phyloP scores from a whole-genome alignment of 2,888 invertebrate genomes.

The Lasioglossum pauxillum region DNA sequence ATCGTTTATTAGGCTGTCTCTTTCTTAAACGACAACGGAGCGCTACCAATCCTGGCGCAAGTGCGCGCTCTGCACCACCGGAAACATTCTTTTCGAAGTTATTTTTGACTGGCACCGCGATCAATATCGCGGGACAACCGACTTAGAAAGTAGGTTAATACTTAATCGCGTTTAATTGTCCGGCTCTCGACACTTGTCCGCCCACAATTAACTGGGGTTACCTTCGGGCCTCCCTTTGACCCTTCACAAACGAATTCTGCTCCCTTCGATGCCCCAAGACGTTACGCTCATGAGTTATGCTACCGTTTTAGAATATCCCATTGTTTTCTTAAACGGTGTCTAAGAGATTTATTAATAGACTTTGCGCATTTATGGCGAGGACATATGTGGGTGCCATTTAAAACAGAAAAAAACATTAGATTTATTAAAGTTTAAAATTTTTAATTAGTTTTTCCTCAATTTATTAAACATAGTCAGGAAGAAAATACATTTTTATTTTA shows the following conservation, averaged over 20 bases:
- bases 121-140: slow-evolving; percentile 26
- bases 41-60: not conserved
- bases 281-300: not conserved
- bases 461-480: too few relatives aligned
- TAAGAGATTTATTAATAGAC: not conserved
- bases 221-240: slow-evolving; percentile 44
- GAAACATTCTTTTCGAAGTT: not conserved
- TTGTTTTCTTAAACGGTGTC: not conserved
- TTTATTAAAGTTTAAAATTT: not conserved
- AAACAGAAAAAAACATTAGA: not conserved
- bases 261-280: not conserved
- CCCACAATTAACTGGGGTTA: slow-evolving; percentile 75
- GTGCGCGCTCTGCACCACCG: not conserved
- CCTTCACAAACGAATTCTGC: slow-evolving; percentile 25
- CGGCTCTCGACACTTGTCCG: slow-evolving; percentile 79
- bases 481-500: too few relatives aligned
- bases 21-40: not conserved
- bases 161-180: slow-evolving; percentile 81
- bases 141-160: slow-evolving; percentile 79
- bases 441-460: too few relatives aligned
- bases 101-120: not conserved
- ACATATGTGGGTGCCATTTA: not conserved
- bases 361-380: not conserved
- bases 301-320: not conserved
- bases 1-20: not conserved